Evolutionary conservation across 30 jellyfish, hydroid and myxozoan genomes (phyloP).

Genomic region (Nemopilema nomurai): DNA sequence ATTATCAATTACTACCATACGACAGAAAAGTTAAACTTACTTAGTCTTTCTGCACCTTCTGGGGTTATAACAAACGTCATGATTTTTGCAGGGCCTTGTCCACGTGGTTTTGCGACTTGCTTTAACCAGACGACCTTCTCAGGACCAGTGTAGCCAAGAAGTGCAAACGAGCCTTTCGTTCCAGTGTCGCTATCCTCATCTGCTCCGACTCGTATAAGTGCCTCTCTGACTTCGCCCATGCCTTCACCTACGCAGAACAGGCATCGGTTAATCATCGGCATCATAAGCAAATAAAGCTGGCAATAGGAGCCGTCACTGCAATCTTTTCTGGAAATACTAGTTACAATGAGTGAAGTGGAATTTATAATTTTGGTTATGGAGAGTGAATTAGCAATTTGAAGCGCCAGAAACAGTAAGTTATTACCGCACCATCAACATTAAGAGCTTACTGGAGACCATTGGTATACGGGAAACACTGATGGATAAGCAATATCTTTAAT

Average conservation of each 20-base stretch:
- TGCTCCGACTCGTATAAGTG: conserved; percentile 83
- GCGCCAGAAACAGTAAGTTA: too few relatives aligned
- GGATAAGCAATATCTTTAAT: too few relatives aligned
- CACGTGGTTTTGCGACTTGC: conserved; percentile 75
- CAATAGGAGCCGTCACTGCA: too few relatives aligned
- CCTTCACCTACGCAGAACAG: conserved; percentile 72
- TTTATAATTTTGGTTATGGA: too few relatives aligned
- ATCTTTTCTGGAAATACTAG: too few relatives aligned
- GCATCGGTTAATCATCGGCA: too few relatives aligned
- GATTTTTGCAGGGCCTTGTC: conserved; percentile 92
- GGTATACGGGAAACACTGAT: too few relatives aligned
- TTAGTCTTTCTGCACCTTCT: conserved; percentile 83
- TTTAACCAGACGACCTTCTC: conserved; percentile 85
- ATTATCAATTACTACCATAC: not conserved
- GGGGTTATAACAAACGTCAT: conserved; percentile 83
- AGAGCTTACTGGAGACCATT: too few relatives aligned
- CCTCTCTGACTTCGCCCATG: conserved; percentile 71
- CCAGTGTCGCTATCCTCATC: conserved; percentile 70
- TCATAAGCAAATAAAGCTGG: too few relatives aligned
- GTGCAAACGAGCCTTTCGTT: conserved; percentile 81
- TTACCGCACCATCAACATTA: too few relatives aligned
- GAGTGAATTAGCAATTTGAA: too few relatives aligned
- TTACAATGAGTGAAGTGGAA: too few relatives aligned
- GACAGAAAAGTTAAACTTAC: conserved; percentile 10
- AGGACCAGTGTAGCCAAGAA: conserved; percentile 91